Percentiles rank a stretch among this genome's conserved stretches.
phyloP scores from a whole-genome alignment of 2,797 vertebrate species.

The Myotis daubentonii region DNA sequence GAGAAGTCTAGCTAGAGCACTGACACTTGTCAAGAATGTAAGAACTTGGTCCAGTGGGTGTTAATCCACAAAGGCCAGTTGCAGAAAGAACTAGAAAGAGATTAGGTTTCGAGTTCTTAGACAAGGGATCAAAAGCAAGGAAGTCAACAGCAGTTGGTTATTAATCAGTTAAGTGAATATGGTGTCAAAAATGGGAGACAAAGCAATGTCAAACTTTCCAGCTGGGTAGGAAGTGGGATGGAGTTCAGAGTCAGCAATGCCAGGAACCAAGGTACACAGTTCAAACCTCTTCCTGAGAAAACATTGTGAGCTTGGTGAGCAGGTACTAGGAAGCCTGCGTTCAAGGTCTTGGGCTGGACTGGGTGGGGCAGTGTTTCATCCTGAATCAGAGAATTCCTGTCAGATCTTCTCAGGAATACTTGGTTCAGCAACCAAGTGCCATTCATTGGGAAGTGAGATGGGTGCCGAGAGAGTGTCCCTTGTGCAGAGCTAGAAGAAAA shows the following conservation, averaged over 20 bases:
- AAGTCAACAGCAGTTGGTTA: background rate
- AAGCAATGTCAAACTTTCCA: background rate
- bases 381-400: background rate
- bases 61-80: background rate
- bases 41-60: background rate
- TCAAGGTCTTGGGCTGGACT: background rate
- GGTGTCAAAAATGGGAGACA: background rate
- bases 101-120: background rate
- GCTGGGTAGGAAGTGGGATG: background rate
- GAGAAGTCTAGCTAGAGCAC: background rate
- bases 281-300: background rate
- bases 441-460: constrained; percentile 71
- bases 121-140: background rate
- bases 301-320: background rate
- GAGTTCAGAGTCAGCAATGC: background rate
- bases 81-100: background rate
- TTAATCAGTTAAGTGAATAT: background rate
- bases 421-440: constrained; percentile 65
- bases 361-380: background rate
- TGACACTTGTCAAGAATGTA: background rate
- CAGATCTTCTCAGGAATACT: constrained; percentile 70
- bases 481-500: constrained; percentile 72
- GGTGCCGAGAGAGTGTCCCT: constrained; percentile 47
- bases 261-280: background rate
- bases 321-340: background rate